Percentiles rank a stretch among this genome's conserved stretches.
Evolutionary conservation across 2,888 invertebrate species (phyloP).

Genomic region (Pocota personata): DNA sequence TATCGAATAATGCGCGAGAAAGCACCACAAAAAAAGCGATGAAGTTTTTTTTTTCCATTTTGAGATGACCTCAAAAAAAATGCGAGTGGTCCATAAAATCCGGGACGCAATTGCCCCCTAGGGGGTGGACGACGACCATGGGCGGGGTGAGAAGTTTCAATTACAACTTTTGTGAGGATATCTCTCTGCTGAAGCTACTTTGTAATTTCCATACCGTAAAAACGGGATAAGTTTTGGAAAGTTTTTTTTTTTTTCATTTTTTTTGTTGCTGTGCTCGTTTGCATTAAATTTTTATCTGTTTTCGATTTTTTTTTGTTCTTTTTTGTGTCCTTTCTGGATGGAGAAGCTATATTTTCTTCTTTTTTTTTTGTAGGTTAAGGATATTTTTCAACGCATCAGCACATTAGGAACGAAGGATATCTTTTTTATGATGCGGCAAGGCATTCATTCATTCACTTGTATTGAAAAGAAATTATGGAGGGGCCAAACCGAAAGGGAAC

Average conservation of each 20-base stretch:
- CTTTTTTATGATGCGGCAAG: conserved; percentile 37
- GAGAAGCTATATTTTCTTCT: conserved; percentile 20
- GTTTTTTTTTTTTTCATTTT: conserved; percentile 10
- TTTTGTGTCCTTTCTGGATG: neutral
- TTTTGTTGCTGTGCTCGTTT: conserved; percentile 36
- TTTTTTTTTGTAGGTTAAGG: neutral
- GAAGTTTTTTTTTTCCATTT: conserved; percentile 24
- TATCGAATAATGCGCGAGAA: conserved; percentile 67
- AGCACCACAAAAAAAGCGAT: conserved; percentile 1
- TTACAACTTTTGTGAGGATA: conserved; percentile 62
- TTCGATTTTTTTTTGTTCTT: conserved; percentile 37
- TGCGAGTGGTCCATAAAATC: conserved; percentile 60
- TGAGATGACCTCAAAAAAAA: conserved; percentile 64
- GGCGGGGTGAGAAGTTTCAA: conserved; percentile 65
- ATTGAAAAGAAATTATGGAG: conserved; percentile 33
- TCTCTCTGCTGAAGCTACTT: conserved; percentile 53
- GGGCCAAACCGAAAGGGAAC: neutral
- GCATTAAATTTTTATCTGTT: conserved; percentile 64
- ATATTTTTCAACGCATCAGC: conserved; percentile 47
- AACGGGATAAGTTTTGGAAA: conserved; percentile 67
- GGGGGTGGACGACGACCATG: conserved; percentile 21
- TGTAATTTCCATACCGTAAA: conserved; percentile 69
- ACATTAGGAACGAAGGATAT: conserved; percentile 36
- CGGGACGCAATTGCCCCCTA: conserved; percentile 45
- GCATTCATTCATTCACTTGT: conserved; percentile 25